These are phyloP conservation scores for Phalacrocorax aristotelis DNA, from an alignment of 2,113 vertebrate species.

Conservation along the genomic window DNA sequence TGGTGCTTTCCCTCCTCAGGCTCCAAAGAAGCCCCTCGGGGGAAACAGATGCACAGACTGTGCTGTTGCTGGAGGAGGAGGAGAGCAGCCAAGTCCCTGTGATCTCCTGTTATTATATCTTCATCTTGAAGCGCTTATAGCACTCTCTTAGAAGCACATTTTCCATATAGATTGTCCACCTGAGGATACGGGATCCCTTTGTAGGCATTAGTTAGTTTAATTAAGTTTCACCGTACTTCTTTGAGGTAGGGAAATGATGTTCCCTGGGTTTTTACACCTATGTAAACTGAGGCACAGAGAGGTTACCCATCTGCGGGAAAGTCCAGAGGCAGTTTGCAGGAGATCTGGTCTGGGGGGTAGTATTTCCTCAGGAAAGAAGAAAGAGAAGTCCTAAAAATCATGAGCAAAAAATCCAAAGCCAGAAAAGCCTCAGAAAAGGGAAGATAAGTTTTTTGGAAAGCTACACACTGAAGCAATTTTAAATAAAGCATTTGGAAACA, in stretches of 20 bases:
- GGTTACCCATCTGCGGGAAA: background rate
- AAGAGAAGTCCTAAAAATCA: background rate
- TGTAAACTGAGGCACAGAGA: background rate
- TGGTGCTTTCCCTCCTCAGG: background rate
- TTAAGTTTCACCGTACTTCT: conserved; percentile 5
- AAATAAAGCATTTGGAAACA: conserved; percentile 63
- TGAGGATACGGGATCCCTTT: conserved; percentile 11
- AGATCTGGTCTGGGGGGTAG: background rate
- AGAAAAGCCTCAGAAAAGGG: conserved; percentile 48
- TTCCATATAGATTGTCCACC: conserved; percentile 52
- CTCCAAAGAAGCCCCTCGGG: background rate
- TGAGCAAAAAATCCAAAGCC: background rate
- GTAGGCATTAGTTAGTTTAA: conserved; percentile 21
- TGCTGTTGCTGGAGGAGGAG: background rate
- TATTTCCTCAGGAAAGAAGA: background rate
- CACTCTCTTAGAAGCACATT: background rate
- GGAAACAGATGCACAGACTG: background rate
- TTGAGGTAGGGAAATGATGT: conserved; percentile 4
- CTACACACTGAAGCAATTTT: conserved; percentile 68
- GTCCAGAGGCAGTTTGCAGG: background rate
- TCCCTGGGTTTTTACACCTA: background rate
- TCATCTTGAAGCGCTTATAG: background rate
- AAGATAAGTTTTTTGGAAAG: conserved; percentile 45
- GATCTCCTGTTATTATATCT: background rate
- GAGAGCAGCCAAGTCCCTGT: background rate